These are phyloP conservation scores for Ips typographus DNA, from an alignment of 1,140 invertebrate species.

Conservation along the genomic window DNA sequence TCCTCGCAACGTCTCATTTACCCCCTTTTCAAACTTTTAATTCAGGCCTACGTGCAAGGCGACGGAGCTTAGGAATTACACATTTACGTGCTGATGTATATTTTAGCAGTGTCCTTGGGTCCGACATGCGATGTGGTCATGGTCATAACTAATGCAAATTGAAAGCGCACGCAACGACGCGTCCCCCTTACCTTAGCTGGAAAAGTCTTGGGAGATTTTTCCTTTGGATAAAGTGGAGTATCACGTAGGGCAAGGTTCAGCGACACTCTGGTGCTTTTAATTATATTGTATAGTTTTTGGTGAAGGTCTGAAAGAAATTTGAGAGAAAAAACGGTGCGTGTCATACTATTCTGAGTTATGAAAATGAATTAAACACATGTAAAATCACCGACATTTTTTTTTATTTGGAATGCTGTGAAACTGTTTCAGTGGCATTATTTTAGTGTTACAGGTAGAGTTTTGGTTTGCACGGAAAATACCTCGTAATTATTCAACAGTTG, in stretches of 20 bases:
- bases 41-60: too few relatives aligned
- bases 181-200: constrained; percentile 2
- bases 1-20: too few relatives aligned
- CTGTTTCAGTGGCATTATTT: too few relatives aligned
- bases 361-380: too few relatives aligned
- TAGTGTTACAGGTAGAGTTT: too few relatives aligned
- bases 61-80: not conserved
- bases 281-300: too few relatives aligned
- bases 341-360: too few relatives aligned
- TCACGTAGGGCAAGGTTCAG: not conserved
- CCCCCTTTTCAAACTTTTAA: too few relatives aligned
- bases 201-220: constrained; percentile 2
- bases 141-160: constrained; percentile 24
- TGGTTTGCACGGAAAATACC: too few relatives aligned
- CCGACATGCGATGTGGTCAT: constrained; percentile 19
- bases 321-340: not conserved
- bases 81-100: constrained; percentile 15
- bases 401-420: too few relatives aligned
- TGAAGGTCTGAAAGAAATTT: not conserved
- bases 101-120: constrained; percentile 19
- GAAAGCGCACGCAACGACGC: constrained; percentile 22
- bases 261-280: not conserved
- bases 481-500: too few relatives aligned
- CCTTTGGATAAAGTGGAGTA: not conserved
- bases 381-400: too few relatives aligned